phyloP scores from a whole-genome alignment of 2,113 vertebrate species.

The Phaethon lepturus region DNA sequence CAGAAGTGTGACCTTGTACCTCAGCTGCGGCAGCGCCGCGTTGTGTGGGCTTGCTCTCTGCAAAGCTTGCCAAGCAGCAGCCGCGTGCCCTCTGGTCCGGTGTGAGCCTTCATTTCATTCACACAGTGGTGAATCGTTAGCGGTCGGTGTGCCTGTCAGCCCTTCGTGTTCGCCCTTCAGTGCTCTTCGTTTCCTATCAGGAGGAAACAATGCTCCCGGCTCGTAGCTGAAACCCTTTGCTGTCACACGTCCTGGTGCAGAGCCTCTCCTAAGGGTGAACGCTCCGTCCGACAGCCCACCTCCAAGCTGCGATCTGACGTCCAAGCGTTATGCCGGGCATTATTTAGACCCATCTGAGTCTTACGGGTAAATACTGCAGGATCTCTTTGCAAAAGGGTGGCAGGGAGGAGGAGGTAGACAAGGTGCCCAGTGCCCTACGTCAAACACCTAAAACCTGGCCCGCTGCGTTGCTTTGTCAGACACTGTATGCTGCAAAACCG shows the following conservation, averaged over 20 bases:
- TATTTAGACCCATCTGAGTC: neutral
- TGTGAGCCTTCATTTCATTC: neutral
- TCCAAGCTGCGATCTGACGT: neutral
- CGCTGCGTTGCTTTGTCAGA: fast-evolving
- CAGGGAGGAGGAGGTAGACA: neutral
- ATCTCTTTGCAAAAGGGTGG: neutral
- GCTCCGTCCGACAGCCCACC: neutral
- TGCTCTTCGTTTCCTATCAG: neutral
- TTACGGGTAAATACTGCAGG: neutral
- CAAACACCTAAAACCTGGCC: neutral
- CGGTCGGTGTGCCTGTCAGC: neutral
- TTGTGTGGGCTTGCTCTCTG: neutral
- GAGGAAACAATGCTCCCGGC: neutral
- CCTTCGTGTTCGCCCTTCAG: neutral
- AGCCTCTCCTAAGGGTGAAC: neutral
- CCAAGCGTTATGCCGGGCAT: fast-evolving
- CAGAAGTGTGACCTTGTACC: neutral
- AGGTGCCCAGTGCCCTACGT: neutral
- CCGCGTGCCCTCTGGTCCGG: neutral
- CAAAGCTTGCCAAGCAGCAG: neutral
- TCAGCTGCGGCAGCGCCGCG: fast-evolving
- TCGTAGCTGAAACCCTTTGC: neutral
- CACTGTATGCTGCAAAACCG: neutral
- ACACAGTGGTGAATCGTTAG: fast-evolving
- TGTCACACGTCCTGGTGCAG: neutral